phyloP scores from a whole-genome alignment of 2,888 invertebrate species.

The Yponomeuta plumbellus region DNA sequence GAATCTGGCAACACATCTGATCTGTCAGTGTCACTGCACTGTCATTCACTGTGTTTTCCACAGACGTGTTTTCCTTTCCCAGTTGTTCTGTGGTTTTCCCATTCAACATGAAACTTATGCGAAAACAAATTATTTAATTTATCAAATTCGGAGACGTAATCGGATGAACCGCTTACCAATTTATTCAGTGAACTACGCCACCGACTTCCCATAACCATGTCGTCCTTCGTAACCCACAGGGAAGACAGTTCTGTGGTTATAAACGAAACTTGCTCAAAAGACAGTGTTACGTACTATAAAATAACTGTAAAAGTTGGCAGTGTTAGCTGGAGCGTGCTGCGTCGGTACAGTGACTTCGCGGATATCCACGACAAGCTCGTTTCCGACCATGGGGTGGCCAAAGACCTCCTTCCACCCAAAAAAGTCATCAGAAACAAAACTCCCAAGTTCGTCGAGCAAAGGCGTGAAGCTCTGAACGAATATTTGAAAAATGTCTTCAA shows the following conservation, averaged over 20 bases:
- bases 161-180: not conserved
- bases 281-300: slow-evolving; percentile 83
- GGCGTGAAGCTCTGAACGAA: slow-evolving; percentile 85
- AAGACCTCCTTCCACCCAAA: slow-evolving; percentile 93
- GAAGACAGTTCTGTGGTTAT: slow-evolving; percentile 81
- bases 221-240: slow-evolving; percentile 82
- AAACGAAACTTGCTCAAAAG: slow-evolving; percentile 78
- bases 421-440: slow-evolving; percentile 94
- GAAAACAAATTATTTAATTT: slow-evolving; percentile 20
- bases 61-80: too few species aligned
- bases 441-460: slow-evolving; percentile 89
- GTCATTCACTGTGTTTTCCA: too few species aligned
- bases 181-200: slow-evolving; percentile 5
- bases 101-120: not conserved
- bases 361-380: slow-evolving; percentile 91
- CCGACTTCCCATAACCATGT: slow-evolving; percentile 71
- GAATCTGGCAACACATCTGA: too few species aligned
- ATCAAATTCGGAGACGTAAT: not conserved
- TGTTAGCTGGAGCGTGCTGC: slow-evolving; percentile 88
- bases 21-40: too few species aligned
- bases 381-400: slow-evolving; percentile 86
- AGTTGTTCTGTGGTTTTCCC: not conserved
- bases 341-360: slow-evolving; percentile 93
- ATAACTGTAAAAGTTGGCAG: slow-evolving; percentile 82
- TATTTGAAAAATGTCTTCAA: slow-evolving; percentile 88